Conservation (phyloP, 2,888 invertebrate genomes). For the Myopa testacea region DNA sequence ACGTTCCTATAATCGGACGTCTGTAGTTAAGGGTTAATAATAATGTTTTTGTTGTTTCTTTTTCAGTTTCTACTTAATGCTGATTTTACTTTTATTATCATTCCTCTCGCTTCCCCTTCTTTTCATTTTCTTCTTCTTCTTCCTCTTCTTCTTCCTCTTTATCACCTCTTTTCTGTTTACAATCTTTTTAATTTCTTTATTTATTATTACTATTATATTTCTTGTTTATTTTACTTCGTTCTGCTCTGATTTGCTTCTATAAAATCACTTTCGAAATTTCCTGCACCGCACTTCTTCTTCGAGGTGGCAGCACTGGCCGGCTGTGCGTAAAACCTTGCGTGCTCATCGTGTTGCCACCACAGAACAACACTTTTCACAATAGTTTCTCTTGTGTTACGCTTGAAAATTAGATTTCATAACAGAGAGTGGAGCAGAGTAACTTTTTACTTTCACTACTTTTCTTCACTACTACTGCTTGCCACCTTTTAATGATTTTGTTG, state of each 20-base stretch:
- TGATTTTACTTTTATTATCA: background rate
- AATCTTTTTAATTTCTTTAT: background rate
- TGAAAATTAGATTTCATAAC: background rate
- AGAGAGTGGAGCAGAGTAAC: background rate
- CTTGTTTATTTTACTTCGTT: background rate
- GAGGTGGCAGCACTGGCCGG: too few species aligned
- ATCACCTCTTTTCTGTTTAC: background rate
- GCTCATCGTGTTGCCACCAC: too few species aligned
- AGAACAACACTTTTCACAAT: background rate
- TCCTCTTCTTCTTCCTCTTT: background rate
- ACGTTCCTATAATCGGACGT: too few species aligned
- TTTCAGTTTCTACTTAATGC: slow-evolving; percentile 14
- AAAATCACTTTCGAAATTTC: background rate
- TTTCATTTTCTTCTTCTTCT: background rate
- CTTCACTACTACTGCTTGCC: background rate
- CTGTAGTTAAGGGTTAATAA: too few species aligned
- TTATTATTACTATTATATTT: background rate
- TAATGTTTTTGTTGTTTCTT: slow-evolving; percentile 12
- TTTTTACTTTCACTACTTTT: background rate
- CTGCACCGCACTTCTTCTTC: background rate
- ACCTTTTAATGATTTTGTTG: too few species aligned
- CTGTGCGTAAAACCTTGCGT: too few species aligned
- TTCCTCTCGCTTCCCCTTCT: too few species aligned
- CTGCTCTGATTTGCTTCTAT: background rate
- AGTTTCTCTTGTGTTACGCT: background rate